Evolutionary conservation across 2,797 vertebrate genomes (phyloP).

Genomic region (Rousettus madagascariensis): DNA sequence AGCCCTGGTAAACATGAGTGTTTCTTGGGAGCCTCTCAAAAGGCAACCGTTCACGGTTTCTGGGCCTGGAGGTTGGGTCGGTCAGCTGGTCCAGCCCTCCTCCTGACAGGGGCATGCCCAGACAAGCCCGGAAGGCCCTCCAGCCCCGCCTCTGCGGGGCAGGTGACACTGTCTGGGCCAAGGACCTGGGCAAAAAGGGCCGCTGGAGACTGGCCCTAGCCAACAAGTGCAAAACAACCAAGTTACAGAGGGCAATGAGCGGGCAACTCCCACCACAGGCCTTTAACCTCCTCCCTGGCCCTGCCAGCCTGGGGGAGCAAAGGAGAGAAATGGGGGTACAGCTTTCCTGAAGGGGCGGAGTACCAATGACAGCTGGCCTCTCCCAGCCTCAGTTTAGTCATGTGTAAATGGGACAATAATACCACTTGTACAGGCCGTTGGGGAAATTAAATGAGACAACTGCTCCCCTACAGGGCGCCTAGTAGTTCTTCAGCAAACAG

Average conservation of each 20-base stretch:
- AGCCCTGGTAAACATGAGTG: not conserved
- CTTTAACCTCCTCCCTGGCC: not conserved
- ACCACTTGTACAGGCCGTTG: not conserved
- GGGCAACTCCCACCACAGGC: not conserved
- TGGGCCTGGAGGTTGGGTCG: not conserved
- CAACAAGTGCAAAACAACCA: not conserved
- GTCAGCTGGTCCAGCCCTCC: not conserved
- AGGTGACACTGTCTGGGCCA: not conserved
- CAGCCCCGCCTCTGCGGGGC: not conserved
- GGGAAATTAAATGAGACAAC: not conserved
- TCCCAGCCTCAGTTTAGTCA: not conserved
- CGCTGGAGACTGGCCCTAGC: not conserved
- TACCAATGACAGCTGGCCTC: not conserved
- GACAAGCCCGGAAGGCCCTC: not conserved
- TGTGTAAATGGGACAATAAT: not conserved
- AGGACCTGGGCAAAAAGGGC: not conserved
- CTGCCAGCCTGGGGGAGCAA: not conserved
- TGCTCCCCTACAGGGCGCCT: not conserved
- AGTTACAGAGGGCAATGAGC: not conserved
- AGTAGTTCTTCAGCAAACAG: not conserved
- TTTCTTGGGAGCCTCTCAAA: not conserved
- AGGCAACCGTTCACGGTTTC: not conserved
- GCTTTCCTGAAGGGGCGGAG: not conserved
- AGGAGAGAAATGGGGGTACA: not conserved
- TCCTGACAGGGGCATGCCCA: not conserved